phyloP scores from a whole-genome alignment of 2,113 vertebrate species.

The Athene noctua region DNA sequence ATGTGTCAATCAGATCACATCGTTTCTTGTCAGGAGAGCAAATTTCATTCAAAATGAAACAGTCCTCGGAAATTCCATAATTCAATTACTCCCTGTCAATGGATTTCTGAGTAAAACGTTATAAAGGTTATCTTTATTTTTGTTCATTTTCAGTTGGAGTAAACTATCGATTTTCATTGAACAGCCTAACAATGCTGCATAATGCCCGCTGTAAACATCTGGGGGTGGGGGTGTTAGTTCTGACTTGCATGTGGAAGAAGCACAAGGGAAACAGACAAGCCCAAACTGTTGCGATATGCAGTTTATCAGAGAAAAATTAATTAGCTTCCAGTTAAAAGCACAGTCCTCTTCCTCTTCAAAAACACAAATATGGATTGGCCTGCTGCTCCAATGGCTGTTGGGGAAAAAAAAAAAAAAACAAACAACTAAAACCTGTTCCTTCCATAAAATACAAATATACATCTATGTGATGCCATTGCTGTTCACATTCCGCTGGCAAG shows the following conservation, averaged over 20 bases:
- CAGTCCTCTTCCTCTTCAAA: not conserved
- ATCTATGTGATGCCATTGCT: not conserved
- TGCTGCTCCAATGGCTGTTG: not conserved
- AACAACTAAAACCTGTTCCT: not conserved
- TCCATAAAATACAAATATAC: not conserved
- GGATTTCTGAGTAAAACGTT: not conserved
- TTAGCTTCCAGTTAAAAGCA: not conserved
- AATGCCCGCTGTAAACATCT: not conserved
- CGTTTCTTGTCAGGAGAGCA: not conserved
- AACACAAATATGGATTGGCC: not conserved
- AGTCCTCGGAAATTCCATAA: not conserved
- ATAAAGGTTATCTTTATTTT: not conserved
- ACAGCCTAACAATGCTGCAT: not conserved
- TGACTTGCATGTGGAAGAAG: not conserved
- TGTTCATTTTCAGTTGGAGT: not conserved
- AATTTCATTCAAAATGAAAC: not conserved
- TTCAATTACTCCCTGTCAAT: not conserved
- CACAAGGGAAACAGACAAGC: not conserved
- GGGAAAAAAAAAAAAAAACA: not conserved
- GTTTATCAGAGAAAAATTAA: not conserved
- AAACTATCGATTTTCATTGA: not conserved
- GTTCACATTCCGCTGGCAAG: not conserved
- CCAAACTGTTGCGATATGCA: not conserved
- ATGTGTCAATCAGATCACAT: accelerated
- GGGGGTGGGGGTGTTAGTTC: not conserved